Evolutionary conservation across 2,797 vertebrate species (phyloP), one percentile per base, ranked within the genome.

Genomic region (Sylvia borin): DNA sequence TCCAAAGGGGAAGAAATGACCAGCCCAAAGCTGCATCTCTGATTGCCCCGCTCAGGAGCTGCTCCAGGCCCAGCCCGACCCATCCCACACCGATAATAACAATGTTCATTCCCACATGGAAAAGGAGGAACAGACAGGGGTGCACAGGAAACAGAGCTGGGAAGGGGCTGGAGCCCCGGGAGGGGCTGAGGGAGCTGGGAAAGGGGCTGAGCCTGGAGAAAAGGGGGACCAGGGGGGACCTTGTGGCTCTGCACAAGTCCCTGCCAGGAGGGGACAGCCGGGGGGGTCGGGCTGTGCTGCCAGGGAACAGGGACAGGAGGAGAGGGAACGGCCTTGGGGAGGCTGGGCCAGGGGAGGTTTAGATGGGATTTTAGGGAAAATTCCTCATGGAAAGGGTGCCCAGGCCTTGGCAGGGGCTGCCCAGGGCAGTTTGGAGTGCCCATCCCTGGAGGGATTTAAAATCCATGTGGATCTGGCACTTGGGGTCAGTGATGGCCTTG

Each of bases 1-100:
- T 13, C 50, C 7, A 0, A 4, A 29, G 21, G 6, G 22, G 24
- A 5, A 73, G 55, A 29, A 43, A 43, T 0, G 1, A 29, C 3
- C 21, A 26, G 32, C 36, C 8, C 32, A n/a, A 27, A 38, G 62
- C 60, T 55, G 16, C 68, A 34, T 1, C 50, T 57, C 34, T 42
- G 24, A 25, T 20, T 9, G 19, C 19, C 29, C 57, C 16, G 42
- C 57, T 12, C 29, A 6, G 40, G 18, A 9, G 16, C 7, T 31
- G n/a, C 77, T 24, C 68, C 22, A 16, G 38, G 9, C 3, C 40
- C 72, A 61, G 27, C 38, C 40, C 3, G 4, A 45, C 7, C 19
- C 62, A 45, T 2, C 62, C 57, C 50, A 25, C 42, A 4, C 9
- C 0, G 2, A 10, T 0, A 13, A 5, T 2, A 55, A 54, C 22